phyloP scores from a whole-genome alignment of 2,888 invertebrate genomes.

The Branchellion lobata region DNA sequence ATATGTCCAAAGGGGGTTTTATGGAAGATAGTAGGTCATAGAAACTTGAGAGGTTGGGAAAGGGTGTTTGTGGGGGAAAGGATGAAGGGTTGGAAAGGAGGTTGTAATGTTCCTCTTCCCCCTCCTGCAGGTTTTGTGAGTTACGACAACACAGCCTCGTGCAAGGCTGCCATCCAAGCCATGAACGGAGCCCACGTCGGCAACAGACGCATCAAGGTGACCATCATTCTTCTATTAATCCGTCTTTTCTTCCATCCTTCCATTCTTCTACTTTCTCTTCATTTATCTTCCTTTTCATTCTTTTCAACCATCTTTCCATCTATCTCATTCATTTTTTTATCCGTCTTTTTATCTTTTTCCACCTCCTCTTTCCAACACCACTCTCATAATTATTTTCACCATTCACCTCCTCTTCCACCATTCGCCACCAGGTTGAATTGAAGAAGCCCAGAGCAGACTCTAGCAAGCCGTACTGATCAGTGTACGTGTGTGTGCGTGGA shows the following conservation, averaged over 20 bases:
- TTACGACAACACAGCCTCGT: conserved; percentile 41
- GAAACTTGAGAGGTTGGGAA: background rate
- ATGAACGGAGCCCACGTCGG: conserved; percentile 45
- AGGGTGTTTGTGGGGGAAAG: background rate
- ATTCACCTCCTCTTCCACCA: background rate
- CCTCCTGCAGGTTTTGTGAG: conserved; percentile 45
- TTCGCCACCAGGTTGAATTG: background rate
- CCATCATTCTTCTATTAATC: background rate
- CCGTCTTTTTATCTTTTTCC: too few species aligned
- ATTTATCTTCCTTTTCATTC: background rate
- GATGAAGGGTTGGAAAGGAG: background rate
- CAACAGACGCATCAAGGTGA: conserved; percentile 43
- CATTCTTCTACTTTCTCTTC: background rate
- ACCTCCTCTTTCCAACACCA: too few species aligned
- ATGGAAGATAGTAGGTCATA: background rate
- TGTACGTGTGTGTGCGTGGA: background rate
- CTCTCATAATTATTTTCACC: too few species aligned
- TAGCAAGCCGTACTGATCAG: conserved; percentile 3
- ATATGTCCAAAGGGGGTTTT: background rate
- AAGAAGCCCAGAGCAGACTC: conserved; percentile 11
- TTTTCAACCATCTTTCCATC: background rate
- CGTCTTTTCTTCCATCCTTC: background rate
- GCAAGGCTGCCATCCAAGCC: conserved; percentile 42
- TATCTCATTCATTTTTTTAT: too few species aligned
- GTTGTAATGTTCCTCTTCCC: too few species aligned